Evolutionary conservation across 2,113 vertebrate species (phyloP).

Genomic region (Etheostoma spectabile): DNA sequence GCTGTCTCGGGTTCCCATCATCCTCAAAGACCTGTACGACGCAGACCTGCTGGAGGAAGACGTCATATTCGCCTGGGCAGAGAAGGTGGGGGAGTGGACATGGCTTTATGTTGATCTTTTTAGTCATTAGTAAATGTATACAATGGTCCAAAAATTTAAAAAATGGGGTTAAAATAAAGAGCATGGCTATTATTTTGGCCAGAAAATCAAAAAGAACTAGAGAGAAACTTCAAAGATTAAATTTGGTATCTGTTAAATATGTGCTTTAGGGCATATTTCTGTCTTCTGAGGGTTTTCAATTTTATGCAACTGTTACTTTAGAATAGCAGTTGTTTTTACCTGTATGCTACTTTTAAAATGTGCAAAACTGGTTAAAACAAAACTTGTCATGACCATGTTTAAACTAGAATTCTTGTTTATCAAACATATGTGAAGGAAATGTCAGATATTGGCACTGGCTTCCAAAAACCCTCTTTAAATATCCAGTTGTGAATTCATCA

Average conservation of each 20-base stretch:
- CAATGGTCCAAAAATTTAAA: not conserved
- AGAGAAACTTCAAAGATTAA: too few relatives aligned
- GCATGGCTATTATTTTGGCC: not conserved
- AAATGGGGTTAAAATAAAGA: not conserved
- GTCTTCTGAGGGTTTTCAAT: too few relatives aligned
- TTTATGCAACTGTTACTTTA: not conserved
- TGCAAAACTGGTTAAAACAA: too few relatives aligned
- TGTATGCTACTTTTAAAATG: too few relatives aligned
- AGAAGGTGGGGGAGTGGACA: constrained; percentile 86
- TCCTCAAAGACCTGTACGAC: constrained; percentile 97
- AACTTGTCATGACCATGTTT: too few relatives aligned
- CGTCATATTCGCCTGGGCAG: constrained; percentile 95
- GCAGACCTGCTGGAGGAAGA: constrained; percentile 97
- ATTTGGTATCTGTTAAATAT: too few relatives aligned
- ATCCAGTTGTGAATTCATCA: not conserved
- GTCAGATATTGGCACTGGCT: not conserved
- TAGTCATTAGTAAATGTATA: not conserved
- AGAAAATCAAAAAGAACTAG: too few relatives aligned
- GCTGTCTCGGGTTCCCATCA: constrained; percentile 92
- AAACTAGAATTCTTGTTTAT: not conserved
- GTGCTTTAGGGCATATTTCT: too few relatives aligned
- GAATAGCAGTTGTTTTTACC: not conserved
- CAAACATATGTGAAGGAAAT: not conserved
- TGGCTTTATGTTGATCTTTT: not conserved
- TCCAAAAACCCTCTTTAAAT: too few relatives aligned